Conservation (phyloP, 2,797 vertebrate species). For the Etheostoma perlongum region DNA sequence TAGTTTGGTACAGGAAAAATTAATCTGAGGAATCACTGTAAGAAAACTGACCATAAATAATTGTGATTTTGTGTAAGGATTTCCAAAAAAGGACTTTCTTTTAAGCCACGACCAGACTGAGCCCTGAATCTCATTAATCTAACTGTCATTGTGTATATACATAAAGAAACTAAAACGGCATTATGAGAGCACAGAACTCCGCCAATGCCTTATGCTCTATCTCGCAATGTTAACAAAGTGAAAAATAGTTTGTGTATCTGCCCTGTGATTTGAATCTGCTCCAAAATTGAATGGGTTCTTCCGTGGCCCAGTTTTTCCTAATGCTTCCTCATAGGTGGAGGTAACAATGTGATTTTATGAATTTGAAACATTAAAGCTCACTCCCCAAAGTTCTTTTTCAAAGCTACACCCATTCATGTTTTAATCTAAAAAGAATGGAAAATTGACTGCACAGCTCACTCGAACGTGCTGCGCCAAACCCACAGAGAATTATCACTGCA, state of each 20-base stretch:
- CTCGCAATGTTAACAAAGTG: too few species aligned
- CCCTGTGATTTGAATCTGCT: too few species aligned
- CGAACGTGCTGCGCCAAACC: not conserved
- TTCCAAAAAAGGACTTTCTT: not conserved
- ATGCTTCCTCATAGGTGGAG: too few species aligned
- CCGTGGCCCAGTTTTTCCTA: too few species aligned
- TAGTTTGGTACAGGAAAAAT: not conserved
- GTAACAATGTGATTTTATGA: not conserved
- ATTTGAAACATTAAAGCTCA: not conserved
- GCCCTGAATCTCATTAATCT: not conserved
- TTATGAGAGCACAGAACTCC: too few species aligned
- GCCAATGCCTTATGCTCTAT: too few species aligned
- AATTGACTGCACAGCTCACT: not conserved
- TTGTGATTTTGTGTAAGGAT: not conserved
- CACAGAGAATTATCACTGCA: not conserved
- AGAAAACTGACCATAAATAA: not conserved
- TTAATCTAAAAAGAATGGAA: not conserved
- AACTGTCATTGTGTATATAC: not conserved
- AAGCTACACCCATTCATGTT: not conserved
- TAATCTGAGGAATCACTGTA: not conserved
- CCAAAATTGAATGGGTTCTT: too few species aligned
- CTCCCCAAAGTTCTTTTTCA: not conserved
- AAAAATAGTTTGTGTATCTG: too few species aligned
- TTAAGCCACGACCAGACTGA: not conserved
- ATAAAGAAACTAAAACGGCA: not conserved